Evolutionary conservation across 2,797 vertebrate species (phyloP).

Genomic region (Microchirus variegatus): DNA sequence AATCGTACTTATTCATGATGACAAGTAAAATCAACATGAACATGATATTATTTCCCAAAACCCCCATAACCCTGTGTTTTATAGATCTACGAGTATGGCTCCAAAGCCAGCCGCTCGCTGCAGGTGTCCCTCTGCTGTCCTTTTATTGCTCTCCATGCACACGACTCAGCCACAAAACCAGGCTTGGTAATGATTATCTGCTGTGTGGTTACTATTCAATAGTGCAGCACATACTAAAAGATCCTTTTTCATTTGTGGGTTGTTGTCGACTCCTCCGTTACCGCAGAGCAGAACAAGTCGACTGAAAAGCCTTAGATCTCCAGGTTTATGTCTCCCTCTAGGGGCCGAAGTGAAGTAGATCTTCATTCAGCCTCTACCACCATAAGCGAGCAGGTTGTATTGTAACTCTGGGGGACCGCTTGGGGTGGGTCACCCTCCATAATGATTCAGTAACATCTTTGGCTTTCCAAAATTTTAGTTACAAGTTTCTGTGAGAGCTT

Average conservation of each 20-base stretch:
- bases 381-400: slow-evolving; percentile 5
- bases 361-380: slow-evolving; percentile 5
- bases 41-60: slow-evolving; percentile 32
- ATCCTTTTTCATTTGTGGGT: not conserved
- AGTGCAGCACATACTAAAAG: slow-evolving; percentile 19
- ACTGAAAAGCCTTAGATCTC: slow-evolving; percentile 12
- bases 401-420: not conserved
- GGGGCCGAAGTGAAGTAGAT: slow-evolving; percentile 10
- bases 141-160: not conserved
- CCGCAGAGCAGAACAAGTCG: not conserved
- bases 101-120: not conserved
- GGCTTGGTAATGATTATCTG: slow-evolving; percentile 1
- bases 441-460: slow-evolving; percentile 58
- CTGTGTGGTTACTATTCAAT: slow-evolving; percentile 6
- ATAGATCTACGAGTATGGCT: not conserved
- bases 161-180: slow-evolving; percentile 5
- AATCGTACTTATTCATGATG: slow-evolving; percentile 27
- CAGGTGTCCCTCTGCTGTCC: not conserved
- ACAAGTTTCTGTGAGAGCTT: slow-evolving; percentile 14
- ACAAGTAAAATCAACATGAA: slow-evolving; percentile 12
- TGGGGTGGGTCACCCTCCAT: slow-evolving; percentile 12
- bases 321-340: slow-evolving; percentile 55
- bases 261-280: not conserved
- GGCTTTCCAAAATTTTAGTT: slow-evolving; percentile 52
- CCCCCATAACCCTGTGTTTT: not conserved